Evolutionary conservation across 2,113 vertebrate species (phyloP).

Genomic region (Syngnathus typhle): DNA sequence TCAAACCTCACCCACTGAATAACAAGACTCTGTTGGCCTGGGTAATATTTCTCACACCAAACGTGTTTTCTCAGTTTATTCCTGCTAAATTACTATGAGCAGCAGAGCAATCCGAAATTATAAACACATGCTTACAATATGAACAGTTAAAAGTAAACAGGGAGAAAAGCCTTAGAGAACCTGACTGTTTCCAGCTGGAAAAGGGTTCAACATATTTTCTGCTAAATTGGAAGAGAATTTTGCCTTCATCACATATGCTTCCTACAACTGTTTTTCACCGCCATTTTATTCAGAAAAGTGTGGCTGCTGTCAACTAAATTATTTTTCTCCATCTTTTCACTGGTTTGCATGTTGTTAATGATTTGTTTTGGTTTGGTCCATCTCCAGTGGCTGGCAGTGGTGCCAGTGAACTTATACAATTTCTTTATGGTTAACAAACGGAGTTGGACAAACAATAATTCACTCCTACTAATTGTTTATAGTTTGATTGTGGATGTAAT

Average conservation of each 20-base stretch:
- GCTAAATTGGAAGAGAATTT: conserved; percentile 67
- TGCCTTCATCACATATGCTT: conserved; percentile 42
- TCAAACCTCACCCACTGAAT: conserved; percentile 41
- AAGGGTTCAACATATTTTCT: conserved; percentile 67
- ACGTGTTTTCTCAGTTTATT: conserved; percentile 66
- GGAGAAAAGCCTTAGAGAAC: conserved; percentile 49
- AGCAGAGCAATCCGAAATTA: conserved; percentile 64
- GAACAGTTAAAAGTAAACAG: conserved; percentile 68
- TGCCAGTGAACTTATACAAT: conserved; percentile 47
- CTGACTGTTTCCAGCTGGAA: conserved; percentile 72
- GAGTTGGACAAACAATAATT: conserved; percentile 57
- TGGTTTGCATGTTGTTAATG: conserved; percentile 41
- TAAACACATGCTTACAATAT: conserved; percentile 72
- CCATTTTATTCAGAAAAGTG: conserved; percentile 46
- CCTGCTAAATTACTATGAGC: conserved; percentile 69
- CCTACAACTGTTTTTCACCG: conserved; percentile 34
- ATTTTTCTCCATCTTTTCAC: conserved; percentile 52
- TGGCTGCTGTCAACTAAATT: conserved; percentile 40
- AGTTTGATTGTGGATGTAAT: conserved; percentile 58
- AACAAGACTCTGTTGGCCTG: conserved; percentile 48
- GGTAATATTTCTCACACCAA: conserved; percentile 61
- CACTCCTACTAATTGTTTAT: conserved; percentile 47
- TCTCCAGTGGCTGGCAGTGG: conserved; percentile 36
- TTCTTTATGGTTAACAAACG: conserved; percentile 34
- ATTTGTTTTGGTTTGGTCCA: too few species aligned